Evolutionary conservation across 2,797 vertebrate species (phyloP), one percentile per base, ranked within the genome.

Genomic region (Bradypus variegatus): DNA sequence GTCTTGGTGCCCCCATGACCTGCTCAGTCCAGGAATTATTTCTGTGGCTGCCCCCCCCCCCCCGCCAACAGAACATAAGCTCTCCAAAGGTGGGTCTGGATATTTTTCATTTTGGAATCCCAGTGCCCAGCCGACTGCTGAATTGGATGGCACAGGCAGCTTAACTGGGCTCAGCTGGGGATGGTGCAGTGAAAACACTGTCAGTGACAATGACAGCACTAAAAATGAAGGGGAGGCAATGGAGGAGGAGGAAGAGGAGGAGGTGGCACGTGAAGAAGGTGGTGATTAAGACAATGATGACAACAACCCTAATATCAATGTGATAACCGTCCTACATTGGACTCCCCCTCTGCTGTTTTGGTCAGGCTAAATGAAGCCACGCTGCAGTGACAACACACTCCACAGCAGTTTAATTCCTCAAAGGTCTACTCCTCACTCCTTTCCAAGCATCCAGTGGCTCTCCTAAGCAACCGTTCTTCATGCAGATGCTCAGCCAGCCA

Each of bases 121-220:
- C 0, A 62, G 36, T 10, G 5, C 45, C 75, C 85, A 36, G 75
- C n/a, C 6, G 23, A 27, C 29, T 31, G 73, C 5, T 76, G 45
- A 33, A 33, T 76, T 7, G 2, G 41, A 45, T 19, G 29, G n/a
- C 31, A 19, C n/a, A 80, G 90, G 91, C 95, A 93, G 95, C 90
- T 86, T 95, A 38, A 1, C 0, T 0, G 38, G 55, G 5, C 2
- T 18, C 0, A 1, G 23, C 23, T 0, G 8, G 27, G 31, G 16
- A 2, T 1, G 1, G 29, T 27, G 38, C 55, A 12, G 0, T 45
- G n/a, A 86, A 65, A 36, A 33, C 10, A 3, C n/a, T 50, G 48
- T 80, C 60, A 55, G 1, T n/a, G 60, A 12, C 70, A 18, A 1
- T 0, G 21, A 58, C 23, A 70, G 65, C 18, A 29, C 77, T 77